Evolutionary conservation across 2,797 vertebrate species (phyloP).

Genomic region (Triplophysa bombifrons): DNA sequence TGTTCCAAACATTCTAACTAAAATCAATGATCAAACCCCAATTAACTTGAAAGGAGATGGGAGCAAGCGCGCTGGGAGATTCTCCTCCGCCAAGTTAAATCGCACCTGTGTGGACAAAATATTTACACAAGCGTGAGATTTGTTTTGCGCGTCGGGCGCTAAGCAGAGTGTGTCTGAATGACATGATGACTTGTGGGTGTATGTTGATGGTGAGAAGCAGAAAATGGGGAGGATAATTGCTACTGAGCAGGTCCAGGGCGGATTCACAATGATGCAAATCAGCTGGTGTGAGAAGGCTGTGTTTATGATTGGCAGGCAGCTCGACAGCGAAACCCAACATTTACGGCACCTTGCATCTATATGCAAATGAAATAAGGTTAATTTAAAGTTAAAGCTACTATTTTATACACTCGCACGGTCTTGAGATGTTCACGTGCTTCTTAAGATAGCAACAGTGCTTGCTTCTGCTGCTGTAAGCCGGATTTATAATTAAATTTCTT

Average conservation of each 20-base stretch:
- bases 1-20: constrained; percentile 49
- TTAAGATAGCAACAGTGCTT: neutral
- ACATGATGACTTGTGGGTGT: constrained; percentile 47
- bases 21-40: constrained; percentile 60
- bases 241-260: constrained; percentile 30
- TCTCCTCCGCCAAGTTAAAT: constrained; percentile 57
- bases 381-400: constrained; percentile 12
- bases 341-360: constrained; percentile 3
- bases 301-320: constrained; percentile 36
- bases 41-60: constrained; percentile 50
- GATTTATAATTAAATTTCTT: constrained; percentile 40
- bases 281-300: constrained; percentile 9
- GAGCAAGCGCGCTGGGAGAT: constrained; percentile 25
- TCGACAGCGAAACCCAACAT: neutral
- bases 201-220: constrained; percentile 27
- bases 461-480: neutral
- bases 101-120: constrained; percentile 59
- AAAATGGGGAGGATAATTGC: constrained; percentile 45
- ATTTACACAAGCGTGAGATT: constrained; percentile 54
- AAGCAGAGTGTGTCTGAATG: neutral
- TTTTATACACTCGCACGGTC: neutral
- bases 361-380: constrained; percentile 31
- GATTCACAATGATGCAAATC: constrained; percentile 47
- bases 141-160: constrained; percentile 13
- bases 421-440: neutral